phyloP scores from a whole-genome alignment of 2,113 vertebrate genomes.

The Murina feae region DNA sequence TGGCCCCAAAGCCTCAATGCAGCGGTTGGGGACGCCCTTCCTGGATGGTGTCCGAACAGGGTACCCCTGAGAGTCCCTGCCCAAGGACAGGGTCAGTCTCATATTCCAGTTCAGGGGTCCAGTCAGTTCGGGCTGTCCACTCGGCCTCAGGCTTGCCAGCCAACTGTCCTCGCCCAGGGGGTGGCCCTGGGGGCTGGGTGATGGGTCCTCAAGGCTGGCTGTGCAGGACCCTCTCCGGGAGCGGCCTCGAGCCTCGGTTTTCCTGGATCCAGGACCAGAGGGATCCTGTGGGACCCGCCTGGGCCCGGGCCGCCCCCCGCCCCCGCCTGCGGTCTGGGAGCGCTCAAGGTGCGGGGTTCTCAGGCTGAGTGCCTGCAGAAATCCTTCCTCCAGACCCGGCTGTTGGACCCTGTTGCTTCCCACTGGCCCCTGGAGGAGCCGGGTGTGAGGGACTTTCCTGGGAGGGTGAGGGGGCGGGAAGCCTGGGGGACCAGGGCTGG shows the following conservation, averaged over 20 bases:
- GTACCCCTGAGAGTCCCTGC: not conserved
- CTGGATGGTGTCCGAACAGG: not conserved
- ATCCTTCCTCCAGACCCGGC: conserved; percentile 30
- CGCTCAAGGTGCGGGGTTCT: conserved; percentile 24
- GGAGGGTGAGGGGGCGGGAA: conserved; percentile 17
- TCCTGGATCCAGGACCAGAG: not conserved
- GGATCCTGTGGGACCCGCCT: not conserved
- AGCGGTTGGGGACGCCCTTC: not conserved
- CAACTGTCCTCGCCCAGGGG: not conserved
- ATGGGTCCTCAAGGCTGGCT: too few relatives aligned
- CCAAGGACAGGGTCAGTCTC: not conserved
- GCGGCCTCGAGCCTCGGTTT: not conserved
- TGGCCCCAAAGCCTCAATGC: not conserved
- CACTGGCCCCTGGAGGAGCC: conserved; percentile 12
- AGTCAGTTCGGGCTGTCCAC: rapidly evolving
- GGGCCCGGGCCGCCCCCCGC: not conserved
- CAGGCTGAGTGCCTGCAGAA: conserved; percentile 4
- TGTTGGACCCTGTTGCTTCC: conserved; percentile 19
- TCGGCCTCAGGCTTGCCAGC: not conserved
- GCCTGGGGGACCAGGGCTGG: conserved; percentile 34
- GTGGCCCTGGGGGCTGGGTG: too few relatives aligned
- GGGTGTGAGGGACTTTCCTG: conserved; percentile 40
- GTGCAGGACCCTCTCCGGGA: too few relatives aligned
- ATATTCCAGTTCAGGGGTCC: not conserved
- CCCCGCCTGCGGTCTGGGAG: not conserved